Conservation (phyloP, 1,140 invertebrate genomes). For the Heterodera schachtii region DNA sequence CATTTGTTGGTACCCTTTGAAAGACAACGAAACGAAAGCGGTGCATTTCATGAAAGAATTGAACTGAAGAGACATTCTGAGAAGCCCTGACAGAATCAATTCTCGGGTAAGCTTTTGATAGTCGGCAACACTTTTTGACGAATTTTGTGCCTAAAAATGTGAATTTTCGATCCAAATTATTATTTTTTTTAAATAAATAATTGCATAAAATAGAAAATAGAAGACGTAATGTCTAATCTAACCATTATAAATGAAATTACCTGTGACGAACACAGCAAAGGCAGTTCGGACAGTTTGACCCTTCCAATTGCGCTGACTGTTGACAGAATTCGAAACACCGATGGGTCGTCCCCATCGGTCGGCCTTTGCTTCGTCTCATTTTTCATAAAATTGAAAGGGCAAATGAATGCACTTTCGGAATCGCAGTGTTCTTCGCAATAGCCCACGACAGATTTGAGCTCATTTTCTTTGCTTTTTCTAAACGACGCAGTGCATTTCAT, state of each 20-base stretch:
- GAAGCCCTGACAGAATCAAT: constrained; percentile 3
- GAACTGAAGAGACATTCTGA: not conserved
- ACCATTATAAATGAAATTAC: not conserved
- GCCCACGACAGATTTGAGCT: constrained; percentile 8
- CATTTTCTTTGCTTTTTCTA: not conserved
- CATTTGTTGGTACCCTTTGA: not conserved
- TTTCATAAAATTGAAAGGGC: constrained; percentile 18
- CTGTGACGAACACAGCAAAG: not conserved
- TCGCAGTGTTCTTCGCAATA: constrained; percentile 19
- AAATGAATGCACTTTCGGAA: not conserved
- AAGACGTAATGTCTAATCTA: too few species aligned
- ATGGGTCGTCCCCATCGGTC: not conserved
- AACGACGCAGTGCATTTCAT: constrained; percentile 7
- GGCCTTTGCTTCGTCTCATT: not conserved
- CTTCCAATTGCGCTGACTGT: constrained; percentile 7
- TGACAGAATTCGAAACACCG: not conserved
- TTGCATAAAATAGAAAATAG: too few species aligned
- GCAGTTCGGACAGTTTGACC: constrained; percentile 1
- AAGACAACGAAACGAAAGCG: not conserved
- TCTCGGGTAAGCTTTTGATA: not conserved
- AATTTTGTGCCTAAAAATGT: not conserved
- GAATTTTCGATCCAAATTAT: too few species aligned
- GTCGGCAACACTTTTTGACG: not conserved
- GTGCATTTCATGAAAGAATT: not conserved
- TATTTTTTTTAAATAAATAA: too few species aligned